phyloP scores from a whole-genome alignment of 2,888 invertebrate species.

The Andrena bicolor region DNA sequence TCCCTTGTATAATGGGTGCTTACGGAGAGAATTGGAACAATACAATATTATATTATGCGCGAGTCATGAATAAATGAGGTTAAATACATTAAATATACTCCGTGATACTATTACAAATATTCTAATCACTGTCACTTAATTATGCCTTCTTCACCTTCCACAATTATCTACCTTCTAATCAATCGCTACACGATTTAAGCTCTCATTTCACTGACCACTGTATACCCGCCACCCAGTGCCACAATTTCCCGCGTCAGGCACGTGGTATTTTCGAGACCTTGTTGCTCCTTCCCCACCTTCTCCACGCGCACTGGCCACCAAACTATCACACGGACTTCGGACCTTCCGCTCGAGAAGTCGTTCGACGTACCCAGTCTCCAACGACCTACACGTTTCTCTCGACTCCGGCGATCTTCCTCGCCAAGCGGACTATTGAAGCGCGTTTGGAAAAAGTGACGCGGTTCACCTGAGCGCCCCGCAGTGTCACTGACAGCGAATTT shows the following conservation, averaged over 20 bases:
- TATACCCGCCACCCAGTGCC: not conserved
- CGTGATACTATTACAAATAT: no score
- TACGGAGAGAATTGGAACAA: no score
- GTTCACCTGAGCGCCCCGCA: slow-evolving; percentile 23
- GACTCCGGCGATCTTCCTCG: no score
- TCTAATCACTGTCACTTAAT: no score
- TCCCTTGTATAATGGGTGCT: no score
- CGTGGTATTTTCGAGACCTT: slow-evolving; percentile 47
- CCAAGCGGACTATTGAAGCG: not conserved
- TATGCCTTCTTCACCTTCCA: no score
- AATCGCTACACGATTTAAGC: not conserved
- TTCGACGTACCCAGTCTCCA: slow-evolving; percentile 19
- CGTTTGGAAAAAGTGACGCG: slow-evolving; percentile 2
- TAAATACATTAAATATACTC: no score
- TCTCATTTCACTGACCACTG: no score
- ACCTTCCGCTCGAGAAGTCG: slow-evolving; percentile 11
- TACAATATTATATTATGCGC: no score
- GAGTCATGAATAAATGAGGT: no score
- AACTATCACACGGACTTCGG: slow-evolving; percentile 13
- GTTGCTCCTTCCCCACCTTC: slow-evolving; percentile 37
- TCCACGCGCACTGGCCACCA: slow-evolving; percentile 6
- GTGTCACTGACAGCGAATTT: slow-evolving; percentile 56
- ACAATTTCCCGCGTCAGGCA: not conserved
- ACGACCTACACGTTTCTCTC: slow-evolving; percentile 17
- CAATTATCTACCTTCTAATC: no score